Conservation (phyloP, 2,888 invertebrate species). For the Pandemis corylana region DNA sequence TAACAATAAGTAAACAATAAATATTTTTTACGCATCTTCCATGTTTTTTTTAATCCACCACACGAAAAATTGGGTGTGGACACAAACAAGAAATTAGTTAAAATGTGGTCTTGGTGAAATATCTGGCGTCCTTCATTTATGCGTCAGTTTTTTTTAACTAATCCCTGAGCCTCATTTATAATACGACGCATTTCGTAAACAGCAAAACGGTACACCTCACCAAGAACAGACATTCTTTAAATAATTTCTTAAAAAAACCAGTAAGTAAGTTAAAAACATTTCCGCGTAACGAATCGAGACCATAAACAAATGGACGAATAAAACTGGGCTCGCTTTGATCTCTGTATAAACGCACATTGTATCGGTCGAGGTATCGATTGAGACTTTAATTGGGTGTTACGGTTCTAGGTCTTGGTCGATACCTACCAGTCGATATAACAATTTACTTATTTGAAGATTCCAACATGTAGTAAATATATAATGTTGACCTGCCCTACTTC, state of each 20-base stretch:
- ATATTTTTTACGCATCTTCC: background rate
- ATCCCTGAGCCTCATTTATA: background rate
- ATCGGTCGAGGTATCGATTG: slow-evolving; percentile 29
- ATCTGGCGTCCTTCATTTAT: background rate
- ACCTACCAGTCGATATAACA: background rate
- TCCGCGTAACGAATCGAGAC: slow-evolving; percentile 33
- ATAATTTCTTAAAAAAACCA: slow-evolving; percentile 18
- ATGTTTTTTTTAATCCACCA: background rate
- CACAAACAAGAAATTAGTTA: no score
- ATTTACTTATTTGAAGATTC: background rate
- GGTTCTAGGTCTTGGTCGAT: slow-evolving; percentile 23
- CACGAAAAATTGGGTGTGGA: no score
- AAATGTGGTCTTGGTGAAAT: background rate
- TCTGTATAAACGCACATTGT: slow-evolving; percentile 26
- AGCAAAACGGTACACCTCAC: background rate
- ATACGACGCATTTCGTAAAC: background rate
- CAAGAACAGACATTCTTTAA: slow-evolving; percentile 1
- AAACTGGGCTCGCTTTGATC: slow-evolving; percentile 36
- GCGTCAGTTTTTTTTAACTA: background rate
- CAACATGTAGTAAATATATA: background rate
- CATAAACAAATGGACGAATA: slow-evolving; percentile 35
- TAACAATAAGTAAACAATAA: background rate
- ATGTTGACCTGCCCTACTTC: background rate
- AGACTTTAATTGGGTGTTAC: slow-evolving; percentile 26
- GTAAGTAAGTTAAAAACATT: slow-evolving; percentile 28